phyloP scores from a whole-genome alignment of 2,113 vertebrate genomes.

The Numida meleagris region DNA sequence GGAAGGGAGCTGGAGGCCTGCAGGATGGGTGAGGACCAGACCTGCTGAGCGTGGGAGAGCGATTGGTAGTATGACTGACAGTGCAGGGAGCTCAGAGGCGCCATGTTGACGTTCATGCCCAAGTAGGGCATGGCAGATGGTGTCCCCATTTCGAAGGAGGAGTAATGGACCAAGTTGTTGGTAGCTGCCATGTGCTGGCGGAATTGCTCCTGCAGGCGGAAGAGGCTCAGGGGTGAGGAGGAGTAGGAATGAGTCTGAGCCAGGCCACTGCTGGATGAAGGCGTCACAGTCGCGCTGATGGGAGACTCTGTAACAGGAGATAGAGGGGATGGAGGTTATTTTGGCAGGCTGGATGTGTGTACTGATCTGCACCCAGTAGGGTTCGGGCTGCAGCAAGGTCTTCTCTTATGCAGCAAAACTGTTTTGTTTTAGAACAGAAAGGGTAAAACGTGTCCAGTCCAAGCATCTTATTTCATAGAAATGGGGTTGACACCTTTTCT shows the following conservation, averaged over 20 bases:
- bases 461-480: neutral
- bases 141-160: conserved; percentile 93
- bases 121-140: conserved; percentile 92
- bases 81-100: conserved; percentile 90
- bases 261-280: conserved; percentile 81
- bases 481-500: neutral
- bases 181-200: conserved; percentile 99
- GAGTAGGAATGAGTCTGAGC: conserved; percentile 93
- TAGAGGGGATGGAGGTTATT: conserved; percentile 16
- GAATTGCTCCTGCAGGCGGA: conserved; percentile 98
- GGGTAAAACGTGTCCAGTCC: neutral
- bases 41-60: conserved; percentile 93
- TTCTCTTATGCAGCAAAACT: neutral
- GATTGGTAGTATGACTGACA: conserved; percentile 99
- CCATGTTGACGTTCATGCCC: conserved; percentile 95
- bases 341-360: neutral
- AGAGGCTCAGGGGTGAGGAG: conserved; percentile 96
- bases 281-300: conserved; percentile 76
- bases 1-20: conserved; percentile 85
- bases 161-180: conserved; percentile 98
- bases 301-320: conserved; percentile 86
- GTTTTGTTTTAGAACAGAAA: neutral
- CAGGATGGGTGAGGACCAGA: conserved; percentile 93
- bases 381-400: fast-evolving
- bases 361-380: neutral